Percentiles rank a stretch among this genome's conserved stretches.
phyloP scores from a whole-genome alignment of 2,888 invertebrate species.

The Drosophila trichaetosa region DNA sequence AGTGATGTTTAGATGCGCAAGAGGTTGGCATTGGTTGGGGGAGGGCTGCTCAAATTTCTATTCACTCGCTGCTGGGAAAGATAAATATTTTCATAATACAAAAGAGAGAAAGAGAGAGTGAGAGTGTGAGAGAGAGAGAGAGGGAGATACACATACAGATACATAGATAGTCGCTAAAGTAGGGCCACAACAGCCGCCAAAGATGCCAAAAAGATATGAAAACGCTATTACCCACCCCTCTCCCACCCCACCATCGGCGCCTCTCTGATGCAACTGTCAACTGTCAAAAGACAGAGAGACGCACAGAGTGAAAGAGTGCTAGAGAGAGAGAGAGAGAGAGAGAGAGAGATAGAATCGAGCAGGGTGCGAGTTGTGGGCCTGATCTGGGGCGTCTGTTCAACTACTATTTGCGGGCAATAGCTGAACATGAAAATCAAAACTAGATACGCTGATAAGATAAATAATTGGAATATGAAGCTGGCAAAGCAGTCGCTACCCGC shows the following conservation, averaged over 20 bases:
- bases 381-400: constrained; percentile 38
- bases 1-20: constrained; percentile 1
- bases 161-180: constrained; percentile 49
- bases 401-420: constrained; percentile 41
- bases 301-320: constrained; percentile 4
- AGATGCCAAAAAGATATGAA: constrained; percentile 39
- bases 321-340: not conserved
- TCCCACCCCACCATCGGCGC: not conserved
- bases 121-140: constrained; percentile 19
- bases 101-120: constrained; percentile 23
- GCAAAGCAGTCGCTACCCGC: constrained; percentile 11
- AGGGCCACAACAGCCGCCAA: constrained; percentile 37
- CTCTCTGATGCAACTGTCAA: constrained; percentile 75
- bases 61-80: constrained; percentile 60
- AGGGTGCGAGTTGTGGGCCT: constrained; percentile 30
- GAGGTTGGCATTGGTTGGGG: not conserved
- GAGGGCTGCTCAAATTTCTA: constrained; percentile 45
- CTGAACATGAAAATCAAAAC: constrained; percentile 59
- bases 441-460: constrained; percentile 76
- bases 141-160: constrained; percentile 27
- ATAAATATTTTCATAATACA: constrained; percentile 68
- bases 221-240: not conserved
- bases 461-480: constrained; percentile 80
- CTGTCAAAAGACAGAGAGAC: constrained; percentile 58
- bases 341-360: not conserved